Conservation (phyloP, 2,797 vertebrate genomes). For the Moxostoma hubbsi region DNA sequence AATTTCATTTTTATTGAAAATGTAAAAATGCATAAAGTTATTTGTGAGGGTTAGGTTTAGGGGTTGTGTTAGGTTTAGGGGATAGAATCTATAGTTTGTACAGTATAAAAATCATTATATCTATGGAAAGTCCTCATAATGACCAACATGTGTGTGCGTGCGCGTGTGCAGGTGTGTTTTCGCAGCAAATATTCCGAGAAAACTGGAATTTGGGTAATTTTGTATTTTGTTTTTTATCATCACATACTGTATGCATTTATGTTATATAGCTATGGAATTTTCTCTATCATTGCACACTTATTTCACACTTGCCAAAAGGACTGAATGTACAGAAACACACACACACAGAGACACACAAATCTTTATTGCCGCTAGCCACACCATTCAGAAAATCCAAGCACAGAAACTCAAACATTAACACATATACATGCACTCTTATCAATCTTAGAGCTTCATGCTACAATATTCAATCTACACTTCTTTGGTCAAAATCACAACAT, state of each 20-base stretch:
- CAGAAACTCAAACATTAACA: conserved; percentile 9
- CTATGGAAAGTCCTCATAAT: too few species aligned
- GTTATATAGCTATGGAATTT: too few species aligned
- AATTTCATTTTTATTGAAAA: too few species aligned
- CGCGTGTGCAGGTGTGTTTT: conserved; percentile 35
- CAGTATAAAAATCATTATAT: too few species aligned
- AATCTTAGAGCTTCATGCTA: not conserved
- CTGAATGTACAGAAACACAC: not conserved
- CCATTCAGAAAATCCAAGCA: conserved; percentile 17
- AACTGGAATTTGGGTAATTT: not conserved
- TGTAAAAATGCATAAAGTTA: too few species aligned
- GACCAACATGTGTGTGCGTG: conserved; percentile 29
- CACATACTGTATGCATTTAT: not conserved
- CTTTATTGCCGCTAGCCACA: not conserved
- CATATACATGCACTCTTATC: not conserved
- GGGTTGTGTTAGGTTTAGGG: too few species aligned
- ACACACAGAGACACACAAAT: not conserved
- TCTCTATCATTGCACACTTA: too few species aligned
- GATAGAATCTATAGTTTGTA: too few species aligned
- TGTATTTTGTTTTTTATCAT: not conserved
- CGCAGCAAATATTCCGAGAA: not conserved
- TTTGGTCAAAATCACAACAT: not conserved
- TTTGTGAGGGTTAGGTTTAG: too few species aligned
- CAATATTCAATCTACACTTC: not conserved
- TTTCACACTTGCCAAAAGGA: too few species aligned